phyloP scores from a whole-genome alignment of 2,797 vertebrate species.

The Liparis tanakae region DNA sequence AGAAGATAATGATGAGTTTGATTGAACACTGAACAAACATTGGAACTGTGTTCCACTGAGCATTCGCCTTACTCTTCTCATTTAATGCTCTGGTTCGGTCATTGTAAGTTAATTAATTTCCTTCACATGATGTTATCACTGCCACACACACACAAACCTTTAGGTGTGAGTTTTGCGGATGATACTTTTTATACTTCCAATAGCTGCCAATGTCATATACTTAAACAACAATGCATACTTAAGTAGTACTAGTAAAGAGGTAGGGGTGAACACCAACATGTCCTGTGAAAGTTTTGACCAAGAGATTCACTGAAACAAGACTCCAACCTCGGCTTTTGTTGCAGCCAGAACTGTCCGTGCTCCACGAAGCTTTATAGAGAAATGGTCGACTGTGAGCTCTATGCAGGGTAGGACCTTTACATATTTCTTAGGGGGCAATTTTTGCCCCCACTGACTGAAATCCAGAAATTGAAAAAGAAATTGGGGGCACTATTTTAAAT shows the following conservation, averaged over 20 bases:
- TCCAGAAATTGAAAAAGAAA: too few relatives aligned
- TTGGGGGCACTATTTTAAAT: too few relatives aligned
- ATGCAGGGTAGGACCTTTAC: too few relatives aligned
- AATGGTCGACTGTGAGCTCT: neutral
- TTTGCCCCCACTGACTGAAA: too few relatives aligned
- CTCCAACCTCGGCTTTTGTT: neutral
- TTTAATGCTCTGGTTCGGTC: conserved; percentile 49
- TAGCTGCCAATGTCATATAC: conserved; percentile 23
- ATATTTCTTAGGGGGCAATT: too few relatives aligned
- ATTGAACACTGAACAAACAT: conserved; percentile 41
- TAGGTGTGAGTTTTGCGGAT: conserved; percentile 12
- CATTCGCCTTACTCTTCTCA: conserved; percentile 50
- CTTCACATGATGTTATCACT: conserved; percentile 54
- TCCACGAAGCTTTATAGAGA: neutral
- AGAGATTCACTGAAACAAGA: neutral
- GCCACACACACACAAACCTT: conserved; percentile 22
- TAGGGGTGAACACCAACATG: neutral
- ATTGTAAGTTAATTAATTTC: conserved; percentile 68
- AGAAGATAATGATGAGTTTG: conserved; percentile 42
- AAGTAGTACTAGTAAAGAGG: neutral
- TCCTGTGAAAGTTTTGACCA: neutral
- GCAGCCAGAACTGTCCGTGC: neutral
- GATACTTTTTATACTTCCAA: conserved; percentile 32
- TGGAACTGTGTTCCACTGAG: conserved; percentile 34
- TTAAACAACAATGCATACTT: conserved; percentile 5